Evolutionary conservation across 2,888 invertebrate species (phyloP).

Genomic region (Labia minor): DNA sequence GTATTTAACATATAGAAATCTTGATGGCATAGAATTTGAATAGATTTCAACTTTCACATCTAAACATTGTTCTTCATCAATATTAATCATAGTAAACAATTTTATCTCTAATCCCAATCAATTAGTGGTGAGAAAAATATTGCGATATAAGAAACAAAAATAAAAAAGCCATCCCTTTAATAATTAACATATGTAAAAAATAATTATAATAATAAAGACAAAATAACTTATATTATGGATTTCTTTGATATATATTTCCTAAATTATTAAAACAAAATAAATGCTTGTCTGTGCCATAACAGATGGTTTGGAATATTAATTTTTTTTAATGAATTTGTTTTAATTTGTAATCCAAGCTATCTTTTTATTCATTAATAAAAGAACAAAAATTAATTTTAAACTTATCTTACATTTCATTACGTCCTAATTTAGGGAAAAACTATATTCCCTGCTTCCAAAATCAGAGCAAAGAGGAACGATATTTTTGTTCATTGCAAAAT

Average conservation of each 20-base stretch:
- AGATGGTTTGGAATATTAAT: no score
- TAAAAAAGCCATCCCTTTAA: background rate
- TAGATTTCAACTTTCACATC: background rate
- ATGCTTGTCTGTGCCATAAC: background rate
- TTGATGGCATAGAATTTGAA: background rate
- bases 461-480: no score
- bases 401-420: no score
- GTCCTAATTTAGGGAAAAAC: no score
- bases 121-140: background rate
- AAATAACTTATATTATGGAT: background rate
- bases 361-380: no score
- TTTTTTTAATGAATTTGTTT: no score
- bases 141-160: background rate
- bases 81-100: background rate
- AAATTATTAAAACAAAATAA: background rate
- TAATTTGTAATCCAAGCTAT: no score
- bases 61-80: no score
- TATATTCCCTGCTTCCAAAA: no score
- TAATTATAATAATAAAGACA: background rate
- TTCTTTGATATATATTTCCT: background rate
- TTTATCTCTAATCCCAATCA: background rate
- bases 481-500: no score
- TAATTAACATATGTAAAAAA: background rate
- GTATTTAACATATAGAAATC: no score
- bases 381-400: no score